Percentiles rank a stretch among this genome's conserved stretches.
phyloP scores from a whole-genome alignment of 1,140 invertebrate genomes.

The Scaptodrosophila lebanonensis region DNA sequence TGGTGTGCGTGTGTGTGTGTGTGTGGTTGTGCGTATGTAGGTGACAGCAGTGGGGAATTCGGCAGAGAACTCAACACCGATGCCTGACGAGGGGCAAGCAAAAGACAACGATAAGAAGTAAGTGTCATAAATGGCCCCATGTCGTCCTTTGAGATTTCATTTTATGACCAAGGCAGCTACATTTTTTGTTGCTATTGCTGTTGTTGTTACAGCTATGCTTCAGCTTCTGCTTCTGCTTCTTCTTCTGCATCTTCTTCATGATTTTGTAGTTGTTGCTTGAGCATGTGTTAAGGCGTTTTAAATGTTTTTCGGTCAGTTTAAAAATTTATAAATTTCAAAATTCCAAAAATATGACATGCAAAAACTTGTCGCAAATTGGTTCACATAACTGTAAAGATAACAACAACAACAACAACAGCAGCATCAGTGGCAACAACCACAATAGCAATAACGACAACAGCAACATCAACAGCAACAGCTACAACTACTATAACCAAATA shows the following conservation, averaged over 20 bases:
- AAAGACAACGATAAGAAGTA: slow-evolving; percentile 17
- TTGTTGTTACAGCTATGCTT: too few relatives aligned
- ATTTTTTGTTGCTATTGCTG: too few relatives aligned
- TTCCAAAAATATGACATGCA: neutral
- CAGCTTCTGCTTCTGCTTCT: too few relatives aligned
- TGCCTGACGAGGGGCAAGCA: slow-evolving; percentile 12
- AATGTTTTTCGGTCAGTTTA: slow-evolving; percentile 27
- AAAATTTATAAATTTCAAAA: slow-evolving; percentile 21
- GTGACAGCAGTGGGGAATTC: slow-evolving; percentile 7
- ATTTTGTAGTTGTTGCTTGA: too few relatives aligned
- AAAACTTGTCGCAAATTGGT: slow-evolving; percentile 5
- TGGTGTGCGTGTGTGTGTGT: slow-evolving; percentile 3
- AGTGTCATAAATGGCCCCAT: slow-evolving; percentile 19
- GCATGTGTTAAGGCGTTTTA: slow-evolving; percentile 28
- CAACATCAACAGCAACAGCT: too few relatives aligned
- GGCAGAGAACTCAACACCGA: slow-evolving; percentile 4
- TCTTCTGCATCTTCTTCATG: too few relatives aligned
- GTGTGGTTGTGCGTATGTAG: neutral
- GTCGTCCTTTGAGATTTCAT: slow-evolving; percentile 19
- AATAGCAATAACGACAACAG: too few relatives aligned
- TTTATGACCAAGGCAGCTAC: slow-evolving; percentile 21
- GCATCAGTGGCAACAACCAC: neutral
- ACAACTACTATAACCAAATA: too few relatives aligned
- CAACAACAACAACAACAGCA: neutral
- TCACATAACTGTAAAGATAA: neutral